A percentile compares a stretch with the other conserved stretches of the same genome.
Evolutionary conservation across 2,888 invertebrate genomes (phyloP).

Genomic region (Callosobruchus maculatus): DNA sequence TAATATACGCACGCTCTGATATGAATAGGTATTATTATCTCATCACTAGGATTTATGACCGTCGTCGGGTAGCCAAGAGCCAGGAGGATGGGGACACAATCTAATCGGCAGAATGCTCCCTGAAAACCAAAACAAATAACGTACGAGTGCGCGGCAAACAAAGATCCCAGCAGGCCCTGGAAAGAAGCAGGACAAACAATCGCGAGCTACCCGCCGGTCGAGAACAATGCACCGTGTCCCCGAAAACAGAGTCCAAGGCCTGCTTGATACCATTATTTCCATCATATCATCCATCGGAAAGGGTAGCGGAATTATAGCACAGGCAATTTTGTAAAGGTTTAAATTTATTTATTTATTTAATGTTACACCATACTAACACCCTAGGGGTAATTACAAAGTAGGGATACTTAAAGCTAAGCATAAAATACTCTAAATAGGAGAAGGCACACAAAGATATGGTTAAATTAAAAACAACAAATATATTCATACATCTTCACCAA

Average conservation of each 20-base stretch:
- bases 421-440: too few species aligned
- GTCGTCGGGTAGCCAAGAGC: neutral
- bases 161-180: constrained; percentile 22
- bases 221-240: constrained; percentile 1
- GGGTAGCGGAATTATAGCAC: neutral
- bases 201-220: constrained; percentile 18
- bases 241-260: neutral
- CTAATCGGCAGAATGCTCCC: neutral
- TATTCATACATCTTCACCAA: too few species aligned
- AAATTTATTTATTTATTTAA: too few species aligned
- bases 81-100: neutral
- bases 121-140: neutral
- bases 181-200: constrained; percentile 21
- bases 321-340: neutral
- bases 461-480: too few species aligned
- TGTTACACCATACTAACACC: too few species aligned
- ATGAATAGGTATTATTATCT: neutral
- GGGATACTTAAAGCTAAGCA: too few species aligned
- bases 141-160: constrained; percentile 20
- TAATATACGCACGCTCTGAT: too few species aligned
- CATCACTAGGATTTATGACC: neutral
- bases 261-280: neutral
- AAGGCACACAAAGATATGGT: too few species aligned
- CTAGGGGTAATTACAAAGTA: too few species aligned
- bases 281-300: neutral